These are phyloP conservation scores for Craseonycteris thonglongyai DNA, from an alignment of 2,113 vertebrate species.

Conservation along the genomic window DNA sequence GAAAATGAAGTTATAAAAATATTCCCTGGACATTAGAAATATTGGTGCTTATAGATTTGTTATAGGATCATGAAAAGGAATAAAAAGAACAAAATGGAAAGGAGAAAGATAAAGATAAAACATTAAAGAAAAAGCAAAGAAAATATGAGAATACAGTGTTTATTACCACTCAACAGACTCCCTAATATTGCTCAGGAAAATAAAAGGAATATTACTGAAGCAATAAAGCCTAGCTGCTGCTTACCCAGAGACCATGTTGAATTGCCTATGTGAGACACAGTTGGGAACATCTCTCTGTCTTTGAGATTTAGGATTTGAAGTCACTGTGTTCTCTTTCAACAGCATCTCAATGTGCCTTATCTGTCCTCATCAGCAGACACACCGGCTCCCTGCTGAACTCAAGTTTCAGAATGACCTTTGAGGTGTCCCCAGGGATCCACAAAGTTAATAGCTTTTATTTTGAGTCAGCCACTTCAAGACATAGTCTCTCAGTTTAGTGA, in stretches of 20 bases:
- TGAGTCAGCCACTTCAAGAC: neutral
- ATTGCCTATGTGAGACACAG: neutral
- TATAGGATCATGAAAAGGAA: neutral
- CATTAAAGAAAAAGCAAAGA: neutral
- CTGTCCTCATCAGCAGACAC: neutral
- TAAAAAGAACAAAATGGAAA: neutral
- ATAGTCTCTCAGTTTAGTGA: neutral
- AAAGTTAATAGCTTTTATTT: constrained; percentile 4
- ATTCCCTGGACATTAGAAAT: neutral
- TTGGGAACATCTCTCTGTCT: neutral
- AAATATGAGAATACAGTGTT: neutral
- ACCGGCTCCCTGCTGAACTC: neutral
- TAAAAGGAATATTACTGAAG: neutral
- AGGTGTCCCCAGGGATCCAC: neutral
- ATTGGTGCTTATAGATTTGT: neutral
- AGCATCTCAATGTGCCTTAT: neutral
- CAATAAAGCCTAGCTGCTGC: neutral
- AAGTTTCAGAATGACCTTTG: neutral
- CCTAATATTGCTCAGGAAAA: neutral
- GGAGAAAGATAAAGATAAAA: neutral
- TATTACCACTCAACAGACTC: neutral
- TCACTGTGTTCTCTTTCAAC: neutral
- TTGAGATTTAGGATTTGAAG: neutral
- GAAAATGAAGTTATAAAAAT: neutral
- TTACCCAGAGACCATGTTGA: fast-evolving